phyloP scores from a whole-genome alignment of 2,888 invertebrate species.

The Aplocera efformata region DNA sequence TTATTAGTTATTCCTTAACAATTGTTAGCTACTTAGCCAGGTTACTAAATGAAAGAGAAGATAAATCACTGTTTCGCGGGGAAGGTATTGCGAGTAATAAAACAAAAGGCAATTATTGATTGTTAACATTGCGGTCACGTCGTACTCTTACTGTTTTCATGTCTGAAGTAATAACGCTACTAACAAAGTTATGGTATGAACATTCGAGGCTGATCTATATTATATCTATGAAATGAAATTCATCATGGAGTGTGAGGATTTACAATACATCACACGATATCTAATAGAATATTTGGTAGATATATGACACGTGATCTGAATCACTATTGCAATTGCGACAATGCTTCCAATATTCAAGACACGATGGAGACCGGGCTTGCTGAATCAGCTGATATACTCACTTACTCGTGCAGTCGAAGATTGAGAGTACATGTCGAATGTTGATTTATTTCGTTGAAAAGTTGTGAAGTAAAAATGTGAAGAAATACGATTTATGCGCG shows the following conservation, averaged over 20 bases:
- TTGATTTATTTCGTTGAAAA: conserved; percentile 11
- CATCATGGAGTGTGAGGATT: conserved; percentile 1
- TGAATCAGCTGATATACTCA: conserved; percentile 19
- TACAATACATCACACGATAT: conserved; percentile 14
- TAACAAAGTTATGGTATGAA: conserved; percentile 72
- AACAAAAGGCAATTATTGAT: conserved; percentile 73
- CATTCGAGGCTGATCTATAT: conserved; percentile 47
- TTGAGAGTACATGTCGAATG: conserved; percentile 5
- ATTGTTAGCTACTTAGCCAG: not conserved
- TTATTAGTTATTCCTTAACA: too few species aligned
- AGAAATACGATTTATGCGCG: too few species aligned
- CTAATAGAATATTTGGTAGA: conserved; percentile 24
- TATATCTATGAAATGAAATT: conserved; percentile 10
- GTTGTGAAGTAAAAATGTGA: not conserved
- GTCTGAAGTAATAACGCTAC: conserved; percentile 77
- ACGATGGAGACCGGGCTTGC: conserved; percentile 20
- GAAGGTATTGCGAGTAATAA: conserved; percentile 58
- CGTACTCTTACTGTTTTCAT: conserved; percentile 77
- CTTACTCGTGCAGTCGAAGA: conserved; percentile 6
- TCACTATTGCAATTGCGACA: conserved; percentile 23
- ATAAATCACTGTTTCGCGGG: conserved; percentile 48
- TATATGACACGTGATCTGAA: conserved; percentile 20
- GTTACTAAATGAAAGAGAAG: conserved; percentile 3
- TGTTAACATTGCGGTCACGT: conserved; percentile 78
- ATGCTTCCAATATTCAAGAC: conserved; percentile 21